Evolutionary conservation across 2,113 vertebrate species (phyloP).

Genomic region (Ammodytes dubius): DNA sequence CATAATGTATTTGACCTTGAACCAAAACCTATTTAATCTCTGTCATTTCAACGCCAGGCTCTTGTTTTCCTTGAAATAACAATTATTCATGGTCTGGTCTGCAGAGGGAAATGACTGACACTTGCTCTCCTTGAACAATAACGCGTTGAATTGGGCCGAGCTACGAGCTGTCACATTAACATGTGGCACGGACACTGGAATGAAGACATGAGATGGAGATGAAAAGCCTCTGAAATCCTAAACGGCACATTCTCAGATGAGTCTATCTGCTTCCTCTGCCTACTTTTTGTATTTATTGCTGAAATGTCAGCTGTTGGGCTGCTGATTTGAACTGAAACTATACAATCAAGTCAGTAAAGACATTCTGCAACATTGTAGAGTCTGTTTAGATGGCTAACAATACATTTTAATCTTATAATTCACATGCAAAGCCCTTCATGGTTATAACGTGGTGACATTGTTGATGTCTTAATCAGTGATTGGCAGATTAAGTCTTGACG

Average conservation of each 20-base stretch:
- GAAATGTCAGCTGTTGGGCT: slow-evolving; percentile 5
- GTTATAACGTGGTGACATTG: slow-evolving; percentile 7
- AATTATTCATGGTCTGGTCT: slow-evolving; percentile 69
- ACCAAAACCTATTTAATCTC: slow-evolving; percentile 63
- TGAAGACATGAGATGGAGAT: slow-evolving; percentile 8
- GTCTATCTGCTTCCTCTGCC: background rate
- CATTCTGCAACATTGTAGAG: background rate
- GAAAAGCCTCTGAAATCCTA: slow-evolving; percentile 34
- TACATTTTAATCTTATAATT: slow-evolving; percentile 23
- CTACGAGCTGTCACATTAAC: slow-evolving; percentile 75
- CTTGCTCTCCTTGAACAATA: slow-evolving; percentile 70
- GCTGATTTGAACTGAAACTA: slow-evolving; percentile 10
- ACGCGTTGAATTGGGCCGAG: slow-evolving; percentile 64
- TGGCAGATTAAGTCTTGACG: background rate
- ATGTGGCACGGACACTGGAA: slow-evolving; percentile 51
- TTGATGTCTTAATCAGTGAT: slow-evolving; percentile 11
- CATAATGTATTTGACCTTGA: slow-evolving; percentile 54
- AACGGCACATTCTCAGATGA: slow-evolving; percentile 19
- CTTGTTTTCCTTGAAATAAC: slow-evolving; percentile 66
- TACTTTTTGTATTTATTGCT: slow-evolving; percentile 20
- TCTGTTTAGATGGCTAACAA: slow-evolving; percentile 4
- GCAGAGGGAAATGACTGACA: slow-evolving; percentile 70
- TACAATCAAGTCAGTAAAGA: background rate
- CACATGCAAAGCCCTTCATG: slow-evolving; percentile 14
- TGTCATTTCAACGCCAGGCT: slow-evolving; percentile 53